Conservation (phyloP, 2,888 invertebrate genomes). For the Drosophila fungiperda region DNA sequence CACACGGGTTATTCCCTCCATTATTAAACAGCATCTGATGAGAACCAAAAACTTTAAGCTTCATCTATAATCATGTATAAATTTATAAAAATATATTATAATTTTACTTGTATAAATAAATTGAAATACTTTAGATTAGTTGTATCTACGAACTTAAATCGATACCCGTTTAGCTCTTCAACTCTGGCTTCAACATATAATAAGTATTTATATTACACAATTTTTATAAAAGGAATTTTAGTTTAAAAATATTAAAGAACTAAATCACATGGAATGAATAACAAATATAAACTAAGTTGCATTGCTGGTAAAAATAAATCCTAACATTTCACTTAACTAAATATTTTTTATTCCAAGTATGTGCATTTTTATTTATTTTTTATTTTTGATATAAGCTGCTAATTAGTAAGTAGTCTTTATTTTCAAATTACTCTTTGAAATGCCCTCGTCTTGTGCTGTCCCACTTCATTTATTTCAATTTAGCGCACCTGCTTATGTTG, state of each 20-base stretch:
- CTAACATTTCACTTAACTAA: not conserved
- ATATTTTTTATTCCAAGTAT: not conserved
- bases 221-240: not conserved
- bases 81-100: not conserved
- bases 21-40: not conserved
- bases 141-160: not conserved
- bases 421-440: not conserved
- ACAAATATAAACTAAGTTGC: not conserved
- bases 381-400: not conserved
- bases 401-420: conserved; percentile 5
- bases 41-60: not conserved
- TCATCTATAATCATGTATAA: not conserved
- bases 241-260: not conserved
- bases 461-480: conserved; percentile 25
- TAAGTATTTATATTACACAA: not conserved
- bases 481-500: conserved; percentile 43
- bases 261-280: not conserved
- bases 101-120: not conserved
- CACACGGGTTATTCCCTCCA: not conserved
- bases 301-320: not conserved
- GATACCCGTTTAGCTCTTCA: not conserved
- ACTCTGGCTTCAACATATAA: not conserved
- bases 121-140: not conserved
- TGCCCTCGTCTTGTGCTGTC: conserved; percentile 30
- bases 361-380: not conserved